Conservation (phyloP, 2,113 vertebrate species). For the Triplophysa rosa region DNA sequence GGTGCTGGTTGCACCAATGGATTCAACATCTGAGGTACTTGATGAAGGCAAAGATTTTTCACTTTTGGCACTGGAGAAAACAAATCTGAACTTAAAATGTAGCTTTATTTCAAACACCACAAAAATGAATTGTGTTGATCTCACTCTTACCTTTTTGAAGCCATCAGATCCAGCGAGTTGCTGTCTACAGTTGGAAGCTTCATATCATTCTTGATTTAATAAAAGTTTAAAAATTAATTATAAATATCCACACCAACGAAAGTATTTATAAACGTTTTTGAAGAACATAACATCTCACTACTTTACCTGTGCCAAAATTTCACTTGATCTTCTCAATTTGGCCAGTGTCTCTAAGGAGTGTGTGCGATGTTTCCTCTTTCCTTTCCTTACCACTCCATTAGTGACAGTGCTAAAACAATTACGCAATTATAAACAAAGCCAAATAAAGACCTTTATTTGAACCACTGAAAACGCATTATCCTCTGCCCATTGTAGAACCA, state of each 20-base stretch:
- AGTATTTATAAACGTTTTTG: not conserved
- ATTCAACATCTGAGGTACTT: conserved; percentile 92
- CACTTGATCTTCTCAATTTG: conserved; percentile 68
- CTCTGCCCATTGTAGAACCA: not conserved
- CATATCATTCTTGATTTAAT: conserved; percentile 61
- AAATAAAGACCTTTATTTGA: not conserved
- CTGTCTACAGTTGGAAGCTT: conserved; percentile 72
- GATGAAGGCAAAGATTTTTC: conserved; percentile 85
- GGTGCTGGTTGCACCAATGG: conserved; percentile 87
- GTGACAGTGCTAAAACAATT: conserved; percentile 60
- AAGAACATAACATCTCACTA: not conserved
- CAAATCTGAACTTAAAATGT: not conserved
- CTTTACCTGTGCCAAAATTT: conserved; percentile 70
- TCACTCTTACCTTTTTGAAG: conserved; percentile 83
- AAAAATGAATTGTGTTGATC: conserved; percentile 27
- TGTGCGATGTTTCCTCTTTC: conserved; percentile 86
- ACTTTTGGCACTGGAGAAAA: conserved; percentile 71
- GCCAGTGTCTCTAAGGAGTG: conserved; percentile 82
- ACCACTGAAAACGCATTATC: not conserved
- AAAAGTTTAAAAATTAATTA: conserved; percentile 1
- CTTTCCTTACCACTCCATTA: conserved; percentile 88
- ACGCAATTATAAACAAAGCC: not conserved
- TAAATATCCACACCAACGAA: not conserved
- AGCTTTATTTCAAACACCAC: not conserved
- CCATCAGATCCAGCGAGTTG: conserved; percentile 81